Evolutionary conservation across 2,113 vertebrate species (phyloP).

Genomic region (Tetrao urogallus): DNA sequence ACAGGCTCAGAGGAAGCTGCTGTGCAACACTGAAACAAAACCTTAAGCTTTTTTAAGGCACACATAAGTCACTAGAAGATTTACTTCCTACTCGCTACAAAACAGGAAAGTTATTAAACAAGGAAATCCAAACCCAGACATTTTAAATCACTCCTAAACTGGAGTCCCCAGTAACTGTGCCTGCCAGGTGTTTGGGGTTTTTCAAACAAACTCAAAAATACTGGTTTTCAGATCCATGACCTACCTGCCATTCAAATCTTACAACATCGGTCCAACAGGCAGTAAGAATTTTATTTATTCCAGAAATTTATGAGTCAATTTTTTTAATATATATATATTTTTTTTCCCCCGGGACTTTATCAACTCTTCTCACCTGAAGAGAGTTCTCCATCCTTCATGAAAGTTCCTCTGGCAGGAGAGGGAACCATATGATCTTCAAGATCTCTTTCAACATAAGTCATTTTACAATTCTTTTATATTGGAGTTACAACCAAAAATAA

Average conservation of each 20-base stretch:
- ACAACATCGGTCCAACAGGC: background rate
- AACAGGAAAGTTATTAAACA: conserved; percentile 20
- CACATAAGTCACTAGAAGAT: background rate
- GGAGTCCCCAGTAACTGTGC: background rate
- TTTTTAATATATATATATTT: background rate
- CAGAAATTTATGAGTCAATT: background rate
- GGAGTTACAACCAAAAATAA: background rate
- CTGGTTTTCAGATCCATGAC: background rate
- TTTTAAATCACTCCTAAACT: background rate
- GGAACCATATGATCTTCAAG: background rate
- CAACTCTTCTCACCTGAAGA: background rate
- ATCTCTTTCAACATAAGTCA: background rate
- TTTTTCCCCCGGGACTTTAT: background rate
- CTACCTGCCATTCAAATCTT: background rate
- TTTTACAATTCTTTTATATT: background rate
- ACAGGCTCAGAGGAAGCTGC: background rate
- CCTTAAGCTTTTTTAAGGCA: conserved; percentile 4
- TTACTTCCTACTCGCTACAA: background rate
- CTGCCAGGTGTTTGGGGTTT: background rate
- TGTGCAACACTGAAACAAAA: background rate
- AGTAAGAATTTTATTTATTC: background rate
- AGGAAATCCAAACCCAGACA: conserved; percentile 3
- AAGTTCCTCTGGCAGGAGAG: background rate
- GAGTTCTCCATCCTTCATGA: background rate
- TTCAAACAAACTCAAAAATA: conserved; percentile 8